Evolutionary conservation across 1,140 invertebrate species (phyloP).

Genomic region (Hesperophylax magnus): DNA sequence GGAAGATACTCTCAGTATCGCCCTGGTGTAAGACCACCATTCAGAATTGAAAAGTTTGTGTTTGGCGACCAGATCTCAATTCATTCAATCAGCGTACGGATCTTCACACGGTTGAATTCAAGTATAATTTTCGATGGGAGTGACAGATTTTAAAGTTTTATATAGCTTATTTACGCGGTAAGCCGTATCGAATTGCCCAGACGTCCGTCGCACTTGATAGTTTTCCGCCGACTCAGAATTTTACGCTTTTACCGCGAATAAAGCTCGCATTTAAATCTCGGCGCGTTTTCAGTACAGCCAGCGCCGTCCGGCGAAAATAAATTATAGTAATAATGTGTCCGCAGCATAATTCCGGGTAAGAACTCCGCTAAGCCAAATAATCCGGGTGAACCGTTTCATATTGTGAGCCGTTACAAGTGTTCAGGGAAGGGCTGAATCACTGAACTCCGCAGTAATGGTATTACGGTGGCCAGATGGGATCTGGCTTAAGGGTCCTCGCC

Average conservation of each 20-base stretch:
- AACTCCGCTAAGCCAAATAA: constrained; percentile 37
- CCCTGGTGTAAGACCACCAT: too few relatives aligned
- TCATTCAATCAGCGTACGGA: too few relatives aligned
- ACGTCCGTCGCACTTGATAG: neutral
- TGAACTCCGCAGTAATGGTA: too few relatives aligned
- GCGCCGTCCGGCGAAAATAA: constrained; percentile 32
- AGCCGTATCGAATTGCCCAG: neutral
- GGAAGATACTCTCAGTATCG: too few relatives aligned
- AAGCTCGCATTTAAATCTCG: constrained; percentile 29
- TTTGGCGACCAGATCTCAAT: too few relatives aligned
- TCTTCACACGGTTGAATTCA: too few relatives aligned
- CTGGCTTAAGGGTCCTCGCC: too few relatives aligned
- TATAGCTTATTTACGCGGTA: neutral
- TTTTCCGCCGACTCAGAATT: neutral
- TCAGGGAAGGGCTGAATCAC: neutral
- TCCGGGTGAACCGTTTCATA: constrained; percentile 37
- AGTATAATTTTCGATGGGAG: too few relatives aligned
- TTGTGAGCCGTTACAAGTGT: constrained; percentile 15
- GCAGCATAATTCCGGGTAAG: constrained; percentile 39
- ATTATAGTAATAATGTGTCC: constrained; percentile 47
- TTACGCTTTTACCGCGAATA: constrained; percentile 14
- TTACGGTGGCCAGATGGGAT: too few relatives aligned
- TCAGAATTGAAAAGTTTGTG: too few relatives aligned
- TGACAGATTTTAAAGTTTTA: too few relatives aligned
- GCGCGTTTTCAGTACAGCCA: constrained; percentile 7